phyloP scores from a whole-genome alignment of 2,888 invertebrate genomes.

The Holacanthella duospinosa region DNA sequence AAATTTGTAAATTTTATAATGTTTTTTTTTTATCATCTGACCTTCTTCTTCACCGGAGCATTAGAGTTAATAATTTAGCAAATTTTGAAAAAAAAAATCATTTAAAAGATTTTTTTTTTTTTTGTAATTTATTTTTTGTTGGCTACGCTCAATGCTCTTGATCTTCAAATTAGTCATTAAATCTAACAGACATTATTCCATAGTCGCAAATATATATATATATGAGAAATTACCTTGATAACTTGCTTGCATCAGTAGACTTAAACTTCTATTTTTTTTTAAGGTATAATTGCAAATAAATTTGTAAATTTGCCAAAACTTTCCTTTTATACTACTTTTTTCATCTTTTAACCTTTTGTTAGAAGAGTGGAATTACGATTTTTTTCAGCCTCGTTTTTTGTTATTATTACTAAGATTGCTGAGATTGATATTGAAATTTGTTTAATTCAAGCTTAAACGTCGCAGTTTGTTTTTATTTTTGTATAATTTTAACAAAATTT shows the following conservation, averaged over 20 bases:
- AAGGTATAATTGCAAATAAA: background rate
- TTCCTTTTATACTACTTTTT: background rate
- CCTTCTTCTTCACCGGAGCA: background rate
- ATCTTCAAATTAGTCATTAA: background rate
- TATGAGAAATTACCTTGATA: constrained; percentile 2
- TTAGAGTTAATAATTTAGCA: background rate
- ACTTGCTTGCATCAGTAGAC: background rate
- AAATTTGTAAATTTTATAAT: too few relatives aligned
- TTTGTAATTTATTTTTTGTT: background rate
- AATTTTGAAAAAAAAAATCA: too few relatives aligned
- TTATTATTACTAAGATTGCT: background rate
- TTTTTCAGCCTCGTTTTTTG: background rate
- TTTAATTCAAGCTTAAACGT: too few relatives aligned
- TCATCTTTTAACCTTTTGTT: background rate
- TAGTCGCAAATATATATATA: background rate
- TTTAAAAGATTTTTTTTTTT: background rate
- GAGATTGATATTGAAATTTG: too few relatives aligned
- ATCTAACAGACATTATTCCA: background rate
- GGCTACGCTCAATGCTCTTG: background rate
- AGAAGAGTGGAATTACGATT: background rate
- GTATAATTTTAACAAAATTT: too few relatives aligned
- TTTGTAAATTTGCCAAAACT: constrained; percentile 1
- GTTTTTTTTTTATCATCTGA: background rate
- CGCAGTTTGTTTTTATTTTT: too few relatives aligned
- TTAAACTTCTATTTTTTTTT: background rate